phyloP scores from a whole-genome alignment of 2,797 vertebrate genomes.

The Karalla daura region DNA sequence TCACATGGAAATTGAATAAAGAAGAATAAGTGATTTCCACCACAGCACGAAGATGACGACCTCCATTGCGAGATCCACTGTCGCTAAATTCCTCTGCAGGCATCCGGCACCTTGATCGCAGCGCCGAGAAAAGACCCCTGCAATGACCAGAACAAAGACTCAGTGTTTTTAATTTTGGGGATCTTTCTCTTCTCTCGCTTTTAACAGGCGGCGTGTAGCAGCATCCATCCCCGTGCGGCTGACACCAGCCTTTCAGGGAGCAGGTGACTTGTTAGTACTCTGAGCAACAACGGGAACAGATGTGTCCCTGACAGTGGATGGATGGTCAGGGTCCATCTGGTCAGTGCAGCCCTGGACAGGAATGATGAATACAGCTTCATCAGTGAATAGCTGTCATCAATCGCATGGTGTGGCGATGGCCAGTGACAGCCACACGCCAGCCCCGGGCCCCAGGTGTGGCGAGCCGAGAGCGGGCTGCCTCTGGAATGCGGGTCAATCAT shows the following conservation, averaged over 20 bases:
- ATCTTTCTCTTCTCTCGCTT: conserved; percentile 56
- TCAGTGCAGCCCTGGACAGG: conserved; percentile 99
- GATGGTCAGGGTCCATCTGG: conserved; percentile 99
- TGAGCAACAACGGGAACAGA: conserved; percentile 99
- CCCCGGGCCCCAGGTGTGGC: conserved; percentile 95
- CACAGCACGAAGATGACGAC: neutral
- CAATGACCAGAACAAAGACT: conserved; percentile 26
- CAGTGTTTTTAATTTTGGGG: conserved; percentile 31
- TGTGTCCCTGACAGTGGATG: conserved; percentile 99
- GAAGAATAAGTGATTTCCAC: conserved; percentile 10
- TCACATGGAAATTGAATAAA: conserved; percentile 25
- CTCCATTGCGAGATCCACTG: neutral
- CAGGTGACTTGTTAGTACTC: conserved; percentile 99
- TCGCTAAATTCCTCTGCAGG: conserved; percentile 7
- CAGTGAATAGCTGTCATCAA: conserved; percentile 99
- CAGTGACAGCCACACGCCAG: conserved; percentile 94
- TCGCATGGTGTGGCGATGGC: conserved; percentile 91
- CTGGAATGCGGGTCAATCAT: conserved; percentile 96
- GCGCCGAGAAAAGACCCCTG: conserved; percentile 26
- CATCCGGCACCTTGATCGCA: conserved; percentile 6
- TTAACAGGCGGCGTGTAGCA: conserved; percentile 73
- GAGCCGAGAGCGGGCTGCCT: conserved; percentile 84
- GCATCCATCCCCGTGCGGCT: conserved; percentile 79
- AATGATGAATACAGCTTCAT: conserved; percentile 99
- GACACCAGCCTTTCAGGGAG: conserved; percentile 96